A percentile compares a stretch with the other conserved stretches of the same genome.
phyloP scores from a whole-genome alignment of 2,888 invertebrate genomes.

The Heliconius ismenius region DNA sequence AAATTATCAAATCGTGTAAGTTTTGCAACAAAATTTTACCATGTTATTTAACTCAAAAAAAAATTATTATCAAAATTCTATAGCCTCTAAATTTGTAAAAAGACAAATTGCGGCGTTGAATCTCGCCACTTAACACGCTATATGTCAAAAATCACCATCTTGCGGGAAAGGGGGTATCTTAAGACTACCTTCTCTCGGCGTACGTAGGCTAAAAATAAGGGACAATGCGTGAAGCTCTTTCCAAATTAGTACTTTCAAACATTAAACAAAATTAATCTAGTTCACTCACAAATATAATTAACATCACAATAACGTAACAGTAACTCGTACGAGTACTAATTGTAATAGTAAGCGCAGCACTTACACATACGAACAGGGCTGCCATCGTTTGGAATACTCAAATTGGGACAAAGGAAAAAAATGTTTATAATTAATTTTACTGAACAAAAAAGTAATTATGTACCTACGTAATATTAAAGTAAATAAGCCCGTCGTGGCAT shows the following conservation, averaged over 20 bases:
- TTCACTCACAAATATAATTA: conserved; percentile 17
- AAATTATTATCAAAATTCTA: not conserved
- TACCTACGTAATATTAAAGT: too few species aligned
- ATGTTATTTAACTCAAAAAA: not conserved
- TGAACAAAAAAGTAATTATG: not conserved
- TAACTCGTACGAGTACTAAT: conserved; percentile 37
- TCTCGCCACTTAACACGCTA: not conserved
- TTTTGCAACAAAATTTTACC: not conserved
- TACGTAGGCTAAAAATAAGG: not conserved
- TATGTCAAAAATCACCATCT: not conserved
- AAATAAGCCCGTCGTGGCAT: too few species aligned
- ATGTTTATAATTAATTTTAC: not conserved
- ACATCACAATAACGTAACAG: conserved; percentile 15
- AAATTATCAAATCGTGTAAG: not conserved
- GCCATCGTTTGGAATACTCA: not conserved
- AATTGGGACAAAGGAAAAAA: not conserved
- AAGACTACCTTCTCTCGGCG: not conserved
- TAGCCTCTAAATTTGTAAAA: not conserved
- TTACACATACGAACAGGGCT: not conserved
- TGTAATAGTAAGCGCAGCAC: conserved; percentile 39
- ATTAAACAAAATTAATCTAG: conserved; percentile 21
- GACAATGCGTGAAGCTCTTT: not conserved
- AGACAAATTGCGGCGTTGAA: not conserved
- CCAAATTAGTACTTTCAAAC: not conserved
- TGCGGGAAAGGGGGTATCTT: not conserved